A percentile compares a stretch with the other conserved stretches of the same genome.
These are phyloP conservation scores for Cordilura impudica DNA, from an alignment of 2,888 invertebrate species.

Conservation along the genomic window DNA sequence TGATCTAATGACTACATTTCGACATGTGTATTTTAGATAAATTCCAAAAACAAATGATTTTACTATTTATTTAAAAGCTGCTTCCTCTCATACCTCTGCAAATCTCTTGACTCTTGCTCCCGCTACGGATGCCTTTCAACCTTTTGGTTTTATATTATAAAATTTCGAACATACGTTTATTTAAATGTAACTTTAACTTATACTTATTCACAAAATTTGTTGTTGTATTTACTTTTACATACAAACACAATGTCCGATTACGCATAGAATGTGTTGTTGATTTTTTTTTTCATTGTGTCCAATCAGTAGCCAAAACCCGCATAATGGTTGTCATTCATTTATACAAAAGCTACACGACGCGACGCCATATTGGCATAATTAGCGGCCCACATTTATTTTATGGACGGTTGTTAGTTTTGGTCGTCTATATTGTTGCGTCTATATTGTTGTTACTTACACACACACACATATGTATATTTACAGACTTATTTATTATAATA, in stretches of 20 bases:
- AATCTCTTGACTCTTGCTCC: background rate
- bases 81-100: background rate
- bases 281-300: constrained; percentile 13
- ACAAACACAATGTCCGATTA: too few species aligned
- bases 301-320: constrained; percentile 70
- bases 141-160: too few species aligned
- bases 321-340: constrained; percentile 71
- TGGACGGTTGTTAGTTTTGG: constrained; percentile 21
- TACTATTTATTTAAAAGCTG: background rate
- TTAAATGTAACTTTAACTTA: too few species aligned
- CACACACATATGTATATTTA: too few species aligned
- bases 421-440: constrained; percentile 2
- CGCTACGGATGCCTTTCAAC: too few species aligned
- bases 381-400: constrained; percentile 67
- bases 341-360: constrained; percentile 56
- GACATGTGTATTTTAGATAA: constrained; percentile 53
- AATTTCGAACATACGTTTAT: too few species aligned
- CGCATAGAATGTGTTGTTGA: constrained; percentile 13
- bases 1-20: constrained; percentile 44
- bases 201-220: too few species aligned
- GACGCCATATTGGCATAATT: constrained; percentile 68
- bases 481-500: background rate
- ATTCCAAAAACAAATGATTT: constrained; percentile 25
- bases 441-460: background rate
- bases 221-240: constrained; percentile 31